Base-by-base conservation (phyloP, 2,888 invertebrate genomes). In the Lampropteryx suffumata region DNA sequence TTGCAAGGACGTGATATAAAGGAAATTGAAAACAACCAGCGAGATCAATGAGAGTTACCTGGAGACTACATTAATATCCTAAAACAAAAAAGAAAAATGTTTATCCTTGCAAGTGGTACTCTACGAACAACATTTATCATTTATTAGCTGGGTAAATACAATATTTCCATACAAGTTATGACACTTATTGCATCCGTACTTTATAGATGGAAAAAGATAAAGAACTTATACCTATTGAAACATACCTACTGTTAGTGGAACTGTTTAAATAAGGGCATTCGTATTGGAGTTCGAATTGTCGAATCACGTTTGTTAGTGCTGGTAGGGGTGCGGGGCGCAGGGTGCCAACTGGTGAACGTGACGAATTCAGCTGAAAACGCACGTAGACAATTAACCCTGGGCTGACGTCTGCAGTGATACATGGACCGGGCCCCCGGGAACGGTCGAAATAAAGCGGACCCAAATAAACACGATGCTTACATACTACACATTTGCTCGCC, bases 321-420 rank as follows among this genome's bases (percentile, higher is more conserved):
- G 42, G 35, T 30, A 60, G 44, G 58, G 64, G 54, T 11, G 32
- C 11, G 58, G 59, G 51, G 56, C n/a, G 53, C 59, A 64, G 65
- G 62, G 62, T 59, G 64, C 61, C 64, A 66, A 65, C 62, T 62
- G 53, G 59, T 49, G 77, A 71, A 84, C 84, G 85, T 83, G 82
- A 82, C 81, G 76, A 76, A 78, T 79, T 77, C 77, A 65, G 73
- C 73, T 79, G 77, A 77, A 80, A 83, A 79, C 83, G 81, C 84
- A 84, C 85, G 85, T 84, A 84, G 80, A 78, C 83, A 84, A 85
- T 85, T 85, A 85, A 82, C 82, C 71, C 72, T 52, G 64, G 63
- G 77, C 79, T 82, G 81, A 79, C 82, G 81, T 80, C 74, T 81
- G 82, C 82, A 76, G 75, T 82, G 82, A 82, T 82, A 81, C 78